Evolutionary conservation across 2,888 invertebrate genomes (phyloP).

Genomic region (Caenorhabditis sp.): DNA sequence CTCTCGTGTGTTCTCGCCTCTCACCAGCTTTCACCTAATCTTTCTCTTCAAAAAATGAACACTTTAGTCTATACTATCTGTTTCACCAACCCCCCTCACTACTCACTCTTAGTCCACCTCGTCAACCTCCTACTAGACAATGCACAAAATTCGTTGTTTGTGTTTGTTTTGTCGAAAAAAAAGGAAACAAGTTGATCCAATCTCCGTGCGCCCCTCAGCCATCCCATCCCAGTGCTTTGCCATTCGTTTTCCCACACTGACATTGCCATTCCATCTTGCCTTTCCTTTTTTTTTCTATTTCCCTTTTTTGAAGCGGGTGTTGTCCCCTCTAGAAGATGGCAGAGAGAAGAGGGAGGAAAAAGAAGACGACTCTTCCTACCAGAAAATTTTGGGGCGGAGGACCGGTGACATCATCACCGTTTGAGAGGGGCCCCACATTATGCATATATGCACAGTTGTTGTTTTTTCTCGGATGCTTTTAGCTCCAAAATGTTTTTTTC

Average conservation of each 20-base stretch:
- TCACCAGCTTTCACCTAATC: slow-evolving; percentile 4
- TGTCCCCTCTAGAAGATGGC: slow-evolving; percentile 24
- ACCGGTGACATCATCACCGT: slow-evolving; percentile 45
- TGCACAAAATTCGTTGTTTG: slow-evolving; percentile 32
- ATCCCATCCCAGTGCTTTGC: no score
- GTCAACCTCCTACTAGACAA: slow-evolving; percentile 14
- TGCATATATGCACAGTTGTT: slow-evolving; percentile 33
- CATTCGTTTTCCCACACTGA: slow-evolving; percentile 43
- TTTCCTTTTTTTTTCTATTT: slow-evolving; percentile 25
- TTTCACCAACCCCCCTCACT: no score
- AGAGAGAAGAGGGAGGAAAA: slow-evolving; percentile 6
- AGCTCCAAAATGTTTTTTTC: not conserved
- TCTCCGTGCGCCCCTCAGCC: slow-evolving; percentile 25
- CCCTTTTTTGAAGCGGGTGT: slow-evolving; percentile 33
- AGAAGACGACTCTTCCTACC: slow-evolving; percentile 45
- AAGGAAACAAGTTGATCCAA: slow-evolving; percentile 64
- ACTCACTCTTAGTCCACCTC: no score
- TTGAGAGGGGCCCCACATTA: not conserved
- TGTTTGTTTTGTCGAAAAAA: slow-evolving; percentile 49
- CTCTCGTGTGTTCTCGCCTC: not conserved
- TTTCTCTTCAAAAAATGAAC: slow-evolving; percentile 26
- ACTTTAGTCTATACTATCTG: slow-evolving; percentile 31
- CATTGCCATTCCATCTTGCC: slow-evolving; percentile 28
- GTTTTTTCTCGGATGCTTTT: slow-evolving; percentile 18
- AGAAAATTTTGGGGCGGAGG: slow-evolving; percentile 17